A percentile compares a stretch with the other conserved stretches of the same genome.
phyloP scores from a whole-genome alignment of 2,888 invertebrate species.

The Parapristionchus giblindavisi region DNA sequence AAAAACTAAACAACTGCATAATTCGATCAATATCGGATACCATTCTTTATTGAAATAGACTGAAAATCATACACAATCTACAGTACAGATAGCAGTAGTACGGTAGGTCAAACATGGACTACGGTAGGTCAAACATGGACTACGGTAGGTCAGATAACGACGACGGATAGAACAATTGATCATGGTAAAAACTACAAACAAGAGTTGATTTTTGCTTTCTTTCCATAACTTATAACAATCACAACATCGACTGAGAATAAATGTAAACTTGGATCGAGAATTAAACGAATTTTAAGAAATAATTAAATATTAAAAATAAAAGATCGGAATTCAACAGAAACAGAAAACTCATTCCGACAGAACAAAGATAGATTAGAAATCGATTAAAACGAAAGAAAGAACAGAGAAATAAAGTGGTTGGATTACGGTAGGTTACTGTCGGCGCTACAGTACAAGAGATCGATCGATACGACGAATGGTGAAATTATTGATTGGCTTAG shows the following conservation, averaged over 20 bases:
- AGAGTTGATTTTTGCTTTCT: neutral
- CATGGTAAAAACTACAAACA: neutral
- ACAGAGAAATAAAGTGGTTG: neutral
- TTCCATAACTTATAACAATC: constrained; percentile 14
- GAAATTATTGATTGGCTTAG: constrained; percentile 74
- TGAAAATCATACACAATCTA: too few relatives aligned
- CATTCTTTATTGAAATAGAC: too few relatives aligned
- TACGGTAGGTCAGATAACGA: too few relatives aligned
- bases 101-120: too few relatives aligned
- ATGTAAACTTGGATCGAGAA: neutral
- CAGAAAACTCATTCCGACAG: too few relatives aligned
- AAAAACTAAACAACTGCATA: too few relatives aligned
- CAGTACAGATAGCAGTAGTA: too few relatives aligned
- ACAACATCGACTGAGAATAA: constrained; percentile 15
- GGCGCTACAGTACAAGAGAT: neutral
- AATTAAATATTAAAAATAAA: constrained; percentile 12
- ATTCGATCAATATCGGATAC: too few relatives aligned
- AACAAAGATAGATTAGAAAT: constrained; percentile 5
- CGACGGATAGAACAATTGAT: neutral
- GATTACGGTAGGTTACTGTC: constrained; percentile 14
- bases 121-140: too few relatives aligned
- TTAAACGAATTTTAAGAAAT: neutral
- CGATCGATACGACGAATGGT: neutral
- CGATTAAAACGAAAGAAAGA: constrained; percentile 17
- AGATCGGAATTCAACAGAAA: constrained; percentile 2